A percentile compares a stretch with the other conserved stretches of the same genome.
Conservation (phyloP, 2,113 vertebrate species). For the Hippocampus comes region DNA sequence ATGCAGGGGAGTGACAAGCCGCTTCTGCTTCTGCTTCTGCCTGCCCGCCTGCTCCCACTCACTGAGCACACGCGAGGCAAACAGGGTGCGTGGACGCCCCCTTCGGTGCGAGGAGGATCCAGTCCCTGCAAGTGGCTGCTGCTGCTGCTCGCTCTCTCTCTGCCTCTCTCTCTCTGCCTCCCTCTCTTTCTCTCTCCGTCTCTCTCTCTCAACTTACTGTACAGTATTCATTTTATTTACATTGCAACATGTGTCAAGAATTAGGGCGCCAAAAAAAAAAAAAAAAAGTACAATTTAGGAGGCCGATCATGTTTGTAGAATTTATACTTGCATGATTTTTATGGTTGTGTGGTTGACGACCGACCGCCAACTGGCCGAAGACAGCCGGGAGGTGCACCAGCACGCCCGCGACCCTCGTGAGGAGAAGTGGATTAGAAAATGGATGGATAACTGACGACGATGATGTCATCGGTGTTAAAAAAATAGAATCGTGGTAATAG, state of each 20-base stretch:
- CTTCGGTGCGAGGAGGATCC: conserved; percentile 51
- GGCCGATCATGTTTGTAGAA: too few relatives aligned
- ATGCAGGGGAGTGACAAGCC: conserved; percentile 37
- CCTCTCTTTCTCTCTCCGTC: background rate
- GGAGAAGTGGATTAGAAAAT: too few relatives aligned
- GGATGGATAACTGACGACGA: too few relatives aligned
- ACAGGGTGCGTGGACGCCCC: conserved; percentile 64
- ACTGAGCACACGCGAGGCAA: conserved; percentile 25
- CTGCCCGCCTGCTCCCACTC: conserved; percentile 14
- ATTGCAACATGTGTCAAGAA: background rate
- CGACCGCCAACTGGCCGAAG: too few relatives aligned
- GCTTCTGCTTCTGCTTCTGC: conserved; percentile 45
- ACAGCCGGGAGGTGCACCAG: too few relatives aligned
- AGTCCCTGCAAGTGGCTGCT: conserved; percentile 17
- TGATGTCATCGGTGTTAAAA: too few relatives aligned
- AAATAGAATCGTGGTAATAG: too few relatives aligned
- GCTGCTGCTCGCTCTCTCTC: background rate
- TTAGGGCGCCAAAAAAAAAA: too few relatives aligned
- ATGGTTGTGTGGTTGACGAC: too few relatives aligned
- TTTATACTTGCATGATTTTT: too few relatives aligned
- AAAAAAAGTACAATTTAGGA: too few relatives aligned
- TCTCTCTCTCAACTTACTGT: background rate
- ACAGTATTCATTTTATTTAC: background rate
- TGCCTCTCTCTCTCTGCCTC: background rate
- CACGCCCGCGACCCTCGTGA: too few relatives aligned